phyloP scores from a whole-genome alignment of 2,113 vertebrate species.

The Oreochromis tanganicae region DNA sequence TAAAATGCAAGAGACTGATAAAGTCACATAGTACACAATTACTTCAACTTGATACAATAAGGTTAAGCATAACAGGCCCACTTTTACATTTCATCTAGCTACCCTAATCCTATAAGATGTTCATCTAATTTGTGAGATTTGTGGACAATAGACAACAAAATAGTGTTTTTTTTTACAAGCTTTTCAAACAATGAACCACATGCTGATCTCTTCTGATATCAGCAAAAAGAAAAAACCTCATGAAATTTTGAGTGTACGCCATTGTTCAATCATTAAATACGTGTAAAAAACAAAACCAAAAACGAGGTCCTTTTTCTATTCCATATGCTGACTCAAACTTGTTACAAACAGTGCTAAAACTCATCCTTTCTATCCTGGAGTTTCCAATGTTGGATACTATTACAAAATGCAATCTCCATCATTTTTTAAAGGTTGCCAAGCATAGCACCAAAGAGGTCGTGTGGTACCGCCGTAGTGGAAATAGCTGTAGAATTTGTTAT shows the following conservation, averaged over 20 bases:
- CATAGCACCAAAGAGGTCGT: neutral
- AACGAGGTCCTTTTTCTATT: neutral
- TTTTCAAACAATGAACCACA: neutral
- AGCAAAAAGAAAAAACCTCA: neutral
- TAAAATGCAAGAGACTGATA: neutral
- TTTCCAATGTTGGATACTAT: neutral
- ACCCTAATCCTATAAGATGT: neutral
- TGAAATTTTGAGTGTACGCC: neutral
- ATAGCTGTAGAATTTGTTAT: neutral
- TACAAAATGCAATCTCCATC: neutral
- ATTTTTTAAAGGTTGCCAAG: neutral
- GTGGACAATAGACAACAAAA: neutral
- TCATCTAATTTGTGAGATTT: neutral
- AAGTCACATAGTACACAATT: neutral
- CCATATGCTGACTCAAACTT: neutral
- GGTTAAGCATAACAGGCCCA: neutral
- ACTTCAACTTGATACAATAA: neutral
- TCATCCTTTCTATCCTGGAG: neutral
- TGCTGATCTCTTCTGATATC: neutral
- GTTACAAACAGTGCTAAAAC: neutral
- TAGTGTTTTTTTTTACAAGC: neutral
- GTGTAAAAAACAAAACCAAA: neutral
- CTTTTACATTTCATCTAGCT: neutral
- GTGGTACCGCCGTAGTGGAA: neutral
- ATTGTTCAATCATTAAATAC: neutral